Conservation (phyloP, 2,888 invertebrate genomes). For the Dimorphilus gyrociliatus region DNA sequence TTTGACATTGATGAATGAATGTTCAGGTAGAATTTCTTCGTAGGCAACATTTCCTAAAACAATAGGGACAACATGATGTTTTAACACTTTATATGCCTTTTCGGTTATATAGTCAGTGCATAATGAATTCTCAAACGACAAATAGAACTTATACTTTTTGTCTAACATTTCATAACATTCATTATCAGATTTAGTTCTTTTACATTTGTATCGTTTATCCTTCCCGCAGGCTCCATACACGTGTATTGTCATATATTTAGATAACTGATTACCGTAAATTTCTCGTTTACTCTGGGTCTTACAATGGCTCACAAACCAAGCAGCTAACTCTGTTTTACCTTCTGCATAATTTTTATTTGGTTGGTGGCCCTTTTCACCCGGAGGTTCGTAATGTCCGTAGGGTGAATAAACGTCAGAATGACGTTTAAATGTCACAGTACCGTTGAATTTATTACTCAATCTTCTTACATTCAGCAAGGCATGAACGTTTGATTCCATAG, state of each 20-base stretch:
- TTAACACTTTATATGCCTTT: constrained; percentile 2
- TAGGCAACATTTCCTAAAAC: constrained; percentile 4
- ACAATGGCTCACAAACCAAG: constrained; percentile 5
- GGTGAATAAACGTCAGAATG: too few relatives aligned
- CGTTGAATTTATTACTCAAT: too few relatives aligned
- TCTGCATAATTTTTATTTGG: too few relatives aligned
- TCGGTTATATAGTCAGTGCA: constrained; percentile 6
- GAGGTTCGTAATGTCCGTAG: too few relatives aligned
- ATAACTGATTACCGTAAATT: constrained; percentile 3
- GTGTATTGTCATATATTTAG: constrained; percentile 3
- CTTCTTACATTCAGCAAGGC: too few relatives aligned
- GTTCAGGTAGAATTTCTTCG: constrained; percentile 1
- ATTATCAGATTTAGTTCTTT: too few relatives aligned
- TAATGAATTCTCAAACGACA: constrained; percentile 5
- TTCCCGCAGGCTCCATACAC: constrained; percentile 5
- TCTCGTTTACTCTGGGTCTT: neutral
- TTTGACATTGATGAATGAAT: constrained; percentile 4
- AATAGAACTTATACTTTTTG: constrained; percentile 4
- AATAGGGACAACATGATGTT: constrained; percentile 4
- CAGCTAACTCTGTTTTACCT: neutral
- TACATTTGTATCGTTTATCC: neutral
- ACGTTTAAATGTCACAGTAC: too few relatives aligned
- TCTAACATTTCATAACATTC: neutral
- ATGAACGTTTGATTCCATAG: too few relatives aligned
- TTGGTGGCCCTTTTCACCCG: too few relatives aligned